phyloP scores from a whole-genome alignment of 2,113 vertebrate species.

The Calypte anna region DNA sequence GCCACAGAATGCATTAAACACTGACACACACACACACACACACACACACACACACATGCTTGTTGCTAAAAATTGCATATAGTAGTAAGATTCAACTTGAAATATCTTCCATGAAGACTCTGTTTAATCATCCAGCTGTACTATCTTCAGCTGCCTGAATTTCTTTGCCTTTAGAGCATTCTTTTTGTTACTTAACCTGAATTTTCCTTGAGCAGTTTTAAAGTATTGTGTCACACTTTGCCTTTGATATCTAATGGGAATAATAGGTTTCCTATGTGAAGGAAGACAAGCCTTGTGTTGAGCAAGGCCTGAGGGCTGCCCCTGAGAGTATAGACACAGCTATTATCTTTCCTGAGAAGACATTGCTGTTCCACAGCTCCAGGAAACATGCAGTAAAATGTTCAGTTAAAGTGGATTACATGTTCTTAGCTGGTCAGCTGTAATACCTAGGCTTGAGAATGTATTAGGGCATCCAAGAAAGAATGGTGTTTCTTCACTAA shows the following conservation, averaged over 20 bases:
- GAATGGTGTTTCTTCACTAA: neutral
- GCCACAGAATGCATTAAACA: neutral
- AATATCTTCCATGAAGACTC: neutral
- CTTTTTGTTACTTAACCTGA: conserved; percentile 10
- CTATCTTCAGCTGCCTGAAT: neutral
- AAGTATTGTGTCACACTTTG: neutral
- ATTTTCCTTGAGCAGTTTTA: conserved; percentile 34
- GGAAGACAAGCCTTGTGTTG: conserved; percentile 4
- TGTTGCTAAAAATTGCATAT: neutral
- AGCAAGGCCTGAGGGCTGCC: conserved; percentile 27
- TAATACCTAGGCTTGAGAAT: conserved; percentile 23
- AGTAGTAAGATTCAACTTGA: neutral
- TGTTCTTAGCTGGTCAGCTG: conserved; percentile 45
- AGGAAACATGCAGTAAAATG: conserved; percentile 42
- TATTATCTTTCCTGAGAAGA: conserved; percentile 43
- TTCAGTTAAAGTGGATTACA: conserved; percentile 49
- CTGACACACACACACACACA: neutral
- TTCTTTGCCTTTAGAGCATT: neutral
- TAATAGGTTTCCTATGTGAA: neutral
- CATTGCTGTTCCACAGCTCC: neutral
- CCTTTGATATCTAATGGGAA: conserved; percentile 48
- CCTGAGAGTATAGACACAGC: conserved; percentile 24
- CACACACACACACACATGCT: neutral
- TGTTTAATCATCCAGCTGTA: neutral
- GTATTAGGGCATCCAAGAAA: conserved; percentile 1